A percentile compares a stretch with the other conserved stretches of the same genome.
Conservation (phyloP, 30 jellyfish, hydroid and myxozoan genomes). For the Aurelia sp. region DNA sequence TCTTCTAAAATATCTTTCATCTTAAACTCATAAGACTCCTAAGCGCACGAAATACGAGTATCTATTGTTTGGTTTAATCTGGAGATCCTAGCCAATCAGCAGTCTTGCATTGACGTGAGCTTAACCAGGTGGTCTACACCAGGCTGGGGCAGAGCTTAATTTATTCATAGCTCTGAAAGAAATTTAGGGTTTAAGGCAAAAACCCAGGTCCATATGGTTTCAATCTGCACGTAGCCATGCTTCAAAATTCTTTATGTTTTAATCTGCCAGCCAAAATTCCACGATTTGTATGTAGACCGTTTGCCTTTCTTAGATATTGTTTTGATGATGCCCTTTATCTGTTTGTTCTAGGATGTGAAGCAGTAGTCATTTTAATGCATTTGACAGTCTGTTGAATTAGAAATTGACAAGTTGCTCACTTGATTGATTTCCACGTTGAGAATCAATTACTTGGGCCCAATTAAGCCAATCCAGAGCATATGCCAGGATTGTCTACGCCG, state of each 20-base stretch:
- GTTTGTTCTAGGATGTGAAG: too few relatives aligned
- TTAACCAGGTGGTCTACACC: conserved; percentile 67
- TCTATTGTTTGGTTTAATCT: not conserved
- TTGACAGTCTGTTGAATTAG: too few relatives aligned
- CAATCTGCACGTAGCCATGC: conserved; percentile 75
- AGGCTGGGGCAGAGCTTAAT: conserved; percentile 77
- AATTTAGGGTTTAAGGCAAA: conserved; percentile 42
- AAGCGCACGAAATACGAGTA: not conserved
- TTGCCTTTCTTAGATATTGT: not conserved
- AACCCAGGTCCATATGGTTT: conserved; percentile 48
- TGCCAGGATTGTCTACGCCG: too few relatives aligned
- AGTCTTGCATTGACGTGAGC: not conserved
- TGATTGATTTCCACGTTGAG: too few relatives aligned
- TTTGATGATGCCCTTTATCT: too few relatives aligned
- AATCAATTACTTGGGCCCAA: too few relatives aligned
- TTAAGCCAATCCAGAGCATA: too few relatives aligned
- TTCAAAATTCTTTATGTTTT: conserved; percentile 14
- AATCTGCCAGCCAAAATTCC: conserved; percentile 20
- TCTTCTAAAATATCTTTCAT: too few relatives aligned
- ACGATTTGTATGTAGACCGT: not conserved
- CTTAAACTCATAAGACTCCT: conserved; percentile 1
- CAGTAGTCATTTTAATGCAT: too few relatives aligned
- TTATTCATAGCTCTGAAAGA: conserved; percentile 47
- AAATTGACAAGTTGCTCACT: too few relatives aligned
- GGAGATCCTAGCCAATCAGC: conserved; percentile 38